A percentile compares a stretch with the other conserved stretches of the same genome.
Conservation (phyloP, 2,888 invertebrate genomes). For the Eucera pruinosa region DNA sequence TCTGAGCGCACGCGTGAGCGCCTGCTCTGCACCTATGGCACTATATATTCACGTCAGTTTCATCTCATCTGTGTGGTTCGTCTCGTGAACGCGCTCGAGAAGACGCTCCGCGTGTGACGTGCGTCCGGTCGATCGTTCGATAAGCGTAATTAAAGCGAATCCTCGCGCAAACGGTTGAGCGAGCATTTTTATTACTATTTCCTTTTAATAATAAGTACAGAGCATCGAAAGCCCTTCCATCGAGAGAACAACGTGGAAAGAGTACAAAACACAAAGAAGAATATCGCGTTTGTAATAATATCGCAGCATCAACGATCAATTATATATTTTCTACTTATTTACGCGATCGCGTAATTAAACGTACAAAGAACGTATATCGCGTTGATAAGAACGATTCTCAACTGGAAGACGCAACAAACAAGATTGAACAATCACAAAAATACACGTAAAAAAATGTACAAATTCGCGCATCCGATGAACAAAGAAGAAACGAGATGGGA, state of each 20-base stretch:
- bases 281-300: conserved; percentile 1
- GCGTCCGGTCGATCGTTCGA: conserved; percentile 44
- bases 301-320: background rate
- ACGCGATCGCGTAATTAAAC: background rate
- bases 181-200: background rate
- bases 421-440: conserved; percentile 36
- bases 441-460: conserved; percentile 50
- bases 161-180: conserved; percentile 38
- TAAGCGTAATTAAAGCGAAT: conserved; percentile 59
- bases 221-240: background rate
- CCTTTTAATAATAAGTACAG: conserved; percentile 8
- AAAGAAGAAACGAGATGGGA: conserved; percentile 7
- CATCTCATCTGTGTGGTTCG: conserved; percentile 18
- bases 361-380: background rate
- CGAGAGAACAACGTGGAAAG: conserved; percentile 6
- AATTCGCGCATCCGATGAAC: conserved; percentile 5
- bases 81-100: conserved; percentile 36
- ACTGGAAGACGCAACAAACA: conserved; percentile 57
- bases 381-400: background rate
- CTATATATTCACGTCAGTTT: conserved; percentile 83
- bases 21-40: conserved; percentile 82
- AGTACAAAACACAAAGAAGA: conserved; percentile 5
- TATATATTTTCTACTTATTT: background rate
- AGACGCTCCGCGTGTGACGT: conserved; percentile 38
- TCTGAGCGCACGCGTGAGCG: conserved; percentile 76